phyloP scores from a whole-genome alignment of 2,797 vertebrate species.

The Rhinella marina region DNA sequence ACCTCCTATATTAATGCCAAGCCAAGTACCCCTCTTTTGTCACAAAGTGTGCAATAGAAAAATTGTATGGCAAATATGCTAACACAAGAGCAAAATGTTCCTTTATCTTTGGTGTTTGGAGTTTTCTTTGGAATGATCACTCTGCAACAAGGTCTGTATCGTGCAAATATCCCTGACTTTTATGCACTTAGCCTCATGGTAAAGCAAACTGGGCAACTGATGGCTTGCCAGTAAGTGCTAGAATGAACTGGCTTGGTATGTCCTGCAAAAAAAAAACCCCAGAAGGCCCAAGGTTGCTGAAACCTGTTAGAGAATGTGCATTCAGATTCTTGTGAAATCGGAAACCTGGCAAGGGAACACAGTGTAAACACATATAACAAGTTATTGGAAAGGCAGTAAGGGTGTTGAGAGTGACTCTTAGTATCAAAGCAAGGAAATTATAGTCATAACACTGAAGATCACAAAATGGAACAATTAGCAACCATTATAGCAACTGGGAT shows the following conservation, averaged over 20 bases:
- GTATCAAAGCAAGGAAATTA: background rate
- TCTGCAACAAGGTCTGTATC: conserved; percentile 23
- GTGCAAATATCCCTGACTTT: conserved; percentile 12
- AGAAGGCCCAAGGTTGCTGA: background rate
- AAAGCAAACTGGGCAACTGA: background rate
- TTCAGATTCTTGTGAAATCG: conserved; percentile 31
- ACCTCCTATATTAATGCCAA: conserved; percentile 11
- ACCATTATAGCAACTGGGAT: background rate
- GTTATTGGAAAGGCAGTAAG: background rate
- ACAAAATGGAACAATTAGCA: background rate
- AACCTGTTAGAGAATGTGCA: background rate
- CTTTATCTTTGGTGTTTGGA: conserved; percentile 48
- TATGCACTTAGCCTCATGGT: background rate
- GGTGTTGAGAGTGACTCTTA: background rate
- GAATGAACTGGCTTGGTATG: background rate
- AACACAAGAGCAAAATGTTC: background rate
- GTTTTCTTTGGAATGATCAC: conserved; percentile 44
- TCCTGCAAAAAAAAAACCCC: background rate
- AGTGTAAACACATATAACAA: conserved; percentile 8
- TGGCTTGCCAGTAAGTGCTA: background rate
- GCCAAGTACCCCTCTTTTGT: background rate
- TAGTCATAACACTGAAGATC: background rate
- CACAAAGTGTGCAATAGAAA: background rate
- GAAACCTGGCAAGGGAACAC: background rate
- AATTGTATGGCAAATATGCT: background rate